Base-by-base conservation (phyloP, 1,140 invertebrate species). In the Microplitis demolitor region DNA sequence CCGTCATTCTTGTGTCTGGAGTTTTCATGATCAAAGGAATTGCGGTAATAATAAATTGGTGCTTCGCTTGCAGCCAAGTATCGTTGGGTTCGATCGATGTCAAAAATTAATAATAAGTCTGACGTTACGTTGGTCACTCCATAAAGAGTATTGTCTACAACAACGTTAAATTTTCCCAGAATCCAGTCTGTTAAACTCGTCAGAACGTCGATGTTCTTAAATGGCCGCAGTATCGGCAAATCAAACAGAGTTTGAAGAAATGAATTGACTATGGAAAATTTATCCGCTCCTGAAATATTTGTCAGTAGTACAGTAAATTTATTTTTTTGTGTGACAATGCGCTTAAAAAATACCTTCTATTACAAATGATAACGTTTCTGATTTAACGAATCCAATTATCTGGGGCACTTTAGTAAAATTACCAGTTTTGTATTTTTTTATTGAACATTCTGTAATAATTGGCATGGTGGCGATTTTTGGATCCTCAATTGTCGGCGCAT, bases 31-130 rank as follows among this genome's bases (percentile, higher is more conserved):
- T 54, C 53, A 54, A 54, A 54, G 9, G 53, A 54, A 4, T 54
- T 54, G 4, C 16, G 53, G n/a, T 54, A 54, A 13, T 13, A 54
- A 4, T 54, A 54, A 54, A 54, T n/a, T 4, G 13, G n/a, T 6
- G n/a, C n/a, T 4, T 6, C 6, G 45, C n/a, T 24, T 84, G 16
- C 74, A 37, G 35, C 82, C 75, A 72, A 89, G 88, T 51, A 79
- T 84, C 39, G 90, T 90, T 3, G 89, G 89, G 75, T 91, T 87
- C 63, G 91, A 85, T 78, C 82, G 91, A 3, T 90, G 81, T 79
- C 90, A 66, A 61, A 35, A 37, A 35, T 54, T 54, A 54, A 58
- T 4, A 56, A 33, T 24, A 37, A 33, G 8, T 14, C 5, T 13
- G 35, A 11, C 11, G 39, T 45, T 6, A 45, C 6, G 24, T 56